Conservation (phyloP, 2,888 invertebrate genomes). For the Epiblema foenella region DNA sequence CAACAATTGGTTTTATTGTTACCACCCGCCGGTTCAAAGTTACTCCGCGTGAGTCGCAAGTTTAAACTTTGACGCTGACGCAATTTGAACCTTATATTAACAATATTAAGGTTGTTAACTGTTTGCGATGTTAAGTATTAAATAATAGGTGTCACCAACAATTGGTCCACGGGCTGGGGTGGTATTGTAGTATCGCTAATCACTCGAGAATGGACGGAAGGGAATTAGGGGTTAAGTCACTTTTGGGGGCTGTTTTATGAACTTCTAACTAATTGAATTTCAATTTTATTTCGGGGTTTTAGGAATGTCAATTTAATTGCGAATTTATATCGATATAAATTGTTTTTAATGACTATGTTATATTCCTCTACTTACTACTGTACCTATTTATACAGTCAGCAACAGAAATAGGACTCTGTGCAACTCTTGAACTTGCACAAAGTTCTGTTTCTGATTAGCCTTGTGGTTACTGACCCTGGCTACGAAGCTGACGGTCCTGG, state of each 20-base stretch:
- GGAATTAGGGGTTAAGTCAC: constrained; percentile 58
- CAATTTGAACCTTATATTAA: constrained; percentile 44
- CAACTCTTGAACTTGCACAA: no score
- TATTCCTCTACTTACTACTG: not conserved
- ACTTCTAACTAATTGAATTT: constrained; percentile 53
- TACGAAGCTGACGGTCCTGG: no score
- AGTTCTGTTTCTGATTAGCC: no score
- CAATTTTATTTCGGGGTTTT: constrained; percentile 23
- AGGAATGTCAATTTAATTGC: constrained; percentile 19
- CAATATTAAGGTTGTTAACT: constrained; percentile 46
- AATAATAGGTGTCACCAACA: constrained; percentile 77
- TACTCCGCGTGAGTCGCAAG: constrained; percentile 52
- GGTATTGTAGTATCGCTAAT: constrained; percentile 66
- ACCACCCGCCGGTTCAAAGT: constrained; percentile 80
- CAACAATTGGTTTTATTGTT: constrained; percentile 80
- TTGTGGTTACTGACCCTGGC: no score
- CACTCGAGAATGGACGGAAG: constrained; percentile 61
- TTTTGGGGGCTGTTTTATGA: constrained; percentile 70
- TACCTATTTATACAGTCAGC: no score
- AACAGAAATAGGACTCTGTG: no score
- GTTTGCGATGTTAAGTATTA: constrained; percentile 51
- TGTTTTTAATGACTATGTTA: not conserved
- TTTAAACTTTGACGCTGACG: constrained; percentile 42
- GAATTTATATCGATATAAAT: constrained; percentile 7
- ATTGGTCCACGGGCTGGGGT: constrained; percentile 63